Evolutionary conservation across 1,140 invertebrate species (phyloP).

Genomic region (Saccostrea glomerata): DNA sequence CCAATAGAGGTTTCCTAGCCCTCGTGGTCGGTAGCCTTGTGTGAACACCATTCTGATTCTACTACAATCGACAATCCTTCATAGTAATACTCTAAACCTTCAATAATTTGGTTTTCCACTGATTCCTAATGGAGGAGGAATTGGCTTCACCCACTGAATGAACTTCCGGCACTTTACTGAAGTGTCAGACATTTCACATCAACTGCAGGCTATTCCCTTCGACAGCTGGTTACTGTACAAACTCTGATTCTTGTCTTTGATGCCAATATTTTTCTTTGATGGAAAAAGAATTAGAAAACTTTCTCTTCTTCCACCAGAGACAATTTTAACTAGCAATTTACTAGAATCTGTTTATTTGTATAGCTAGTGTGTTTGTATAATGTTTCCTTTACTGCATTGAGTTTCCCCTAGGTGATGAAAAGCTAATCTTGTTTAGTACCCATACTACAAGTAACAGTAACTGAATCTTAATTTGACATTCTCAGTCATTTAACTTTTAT

Average conservation of each 20-base stretch:
- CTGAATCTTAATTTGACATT: neutral
- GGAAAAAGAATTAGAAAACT: conserved; percentile 32
- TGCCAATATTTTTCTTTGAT: conserved; percentile 34
- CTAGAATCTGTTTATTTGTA: conserved; percentile 5
- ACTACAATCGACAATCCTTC: conserved; percentile 3
- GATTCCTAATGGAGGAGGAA: neutral
- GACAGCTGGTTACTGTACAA: conserved; percentile 11
- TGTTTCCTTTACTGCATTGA: neutral
- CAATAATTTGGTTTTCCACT: neutral
- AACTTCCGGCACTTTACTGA: conserved; percentile 25
- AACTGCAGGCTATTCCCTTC: neutral
- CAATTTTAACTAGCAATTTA: neutral
- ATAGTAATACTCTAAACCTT: neutral
- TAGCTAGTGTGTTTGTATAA: neutral
- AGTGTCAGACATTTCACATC: conserved; percentile 33
- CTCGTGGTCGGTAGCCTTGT: neutral
- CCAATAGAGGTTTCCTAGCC: conserved; percentile 10
- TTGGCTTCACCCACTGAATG: conserved; percentile 28
- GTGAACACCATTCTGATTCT: conserved; percentile 20
- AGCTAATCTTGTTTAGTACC: neutral
- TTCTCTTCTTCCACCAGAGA: neutral
- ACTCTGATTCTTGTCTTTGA: conserved; percentile 13
- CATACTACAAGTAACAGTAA: neutral
- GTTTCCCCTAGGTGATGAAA: neutral
- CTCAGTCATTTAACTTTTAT: neutral